Conservation (phyloP, 2,113 vertebrate genomes). For the Labrus mixtus region DNA sequence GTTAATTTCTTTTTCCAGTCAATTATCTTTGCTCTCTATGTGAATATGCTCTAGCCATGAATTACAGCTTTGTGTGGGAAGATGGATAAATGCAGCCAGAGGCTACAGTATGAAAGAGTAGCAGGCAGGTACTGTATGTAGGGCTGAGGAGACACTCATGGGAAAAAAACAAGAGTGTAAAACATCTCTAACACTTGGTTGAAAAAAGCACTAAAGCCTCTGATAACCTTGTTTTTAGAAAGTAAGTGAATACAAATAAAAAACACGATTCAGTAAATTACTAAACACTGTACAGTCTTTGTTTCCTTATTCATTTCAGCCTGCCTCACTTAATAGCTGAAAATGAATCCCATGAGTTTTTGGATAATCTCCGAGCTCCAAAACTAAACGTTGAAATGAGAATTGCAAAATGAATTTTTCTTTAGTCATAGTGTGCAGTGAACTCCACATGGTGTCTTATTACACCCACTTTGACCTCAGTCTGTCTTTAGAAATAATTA, state of each 20-base stretch:
- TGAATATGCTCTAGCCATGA: conserved; percentile 51
- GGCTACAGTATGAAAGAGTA: conserved; percentile 43
- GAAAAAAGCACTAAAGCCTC: conserved; percentile 29
- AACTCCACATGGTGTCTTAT: conserved; percentile 36
- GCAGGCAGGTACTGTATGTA: conserved; percentile 35
- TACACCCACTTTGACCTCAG: conserved; percentile 50
- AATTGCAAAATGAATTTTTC: neutral
- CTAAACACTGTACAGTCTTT: too few species aligned
- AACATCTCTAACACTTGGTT: conserved; percentile 7
- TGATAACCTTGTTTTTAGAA: conserved; percentile 32
- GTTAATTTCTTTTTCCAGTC: conserved; percentile 4
- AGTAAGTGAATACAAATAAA: neutral
- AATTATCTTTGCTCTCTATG: conserved; percentile 35
- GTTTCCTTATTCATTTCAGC: neutral
- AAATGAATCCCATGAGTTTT: neutral
- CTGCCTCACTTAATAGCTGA: neutral
- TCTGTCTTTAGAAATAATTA: conserved; percentile 67
- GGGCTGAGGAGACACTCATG: conserved; percentile 26
- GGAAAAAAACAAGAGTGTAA: conserved; percentile 31
- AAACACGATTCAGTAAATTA: conserved; percentile 1
- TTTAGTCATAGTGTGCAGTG: conserved; percentile 8
- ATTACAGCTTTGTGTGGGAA: conserved; percentile 64
- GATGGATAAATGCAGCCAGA: conserved; percentile 57
- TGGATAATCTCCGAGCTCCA: neutral
- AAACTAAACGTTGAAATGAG: neutral